Percentiles rank a stretch among this genome's conserved stretches.
Evolutionary conservation across 2,888 invertebrate genomes (phyloP).

Genomic region (Platycheirus rosarum): DNA sequence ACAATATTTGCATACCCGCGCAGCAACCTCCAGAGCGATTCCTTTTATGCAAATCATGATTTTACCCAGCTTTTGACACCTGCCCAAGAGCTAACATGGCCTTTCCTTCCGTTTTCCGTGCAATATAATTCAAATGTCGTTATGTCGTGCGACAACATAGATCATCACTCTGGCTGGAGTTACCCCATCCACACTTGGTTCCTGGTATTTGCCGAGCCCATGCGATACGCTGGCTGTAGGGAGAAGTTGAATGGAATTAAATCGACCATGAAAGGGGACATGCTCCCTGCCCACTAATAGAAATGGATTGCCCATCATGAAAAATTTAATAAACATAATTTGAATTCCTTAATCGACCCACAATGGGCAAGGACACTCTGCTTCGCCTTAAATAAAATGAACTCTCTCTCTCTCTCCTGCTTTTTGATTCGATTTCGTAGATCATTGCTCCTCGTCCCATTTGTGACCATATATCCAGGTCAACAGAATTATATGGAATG

Average conservation of each 20-base stretch:
- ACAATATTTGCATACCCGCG: slow-evolving; percentile 55
- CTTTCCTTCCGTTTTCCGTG: slow-evolving; percentile 61
- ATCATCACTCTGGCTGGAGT: slow-evolving; percentile 21
- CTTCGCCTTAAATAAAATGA: neutral
- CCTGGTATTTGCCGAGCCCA: neutral
- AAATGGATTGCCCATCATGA: slow-evolving; percentile 37
- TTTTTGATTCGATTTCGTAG: slow-evolving; percentile 50
- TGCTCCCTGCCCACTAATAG: neutral
- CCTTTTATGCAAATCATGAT: slow-evolving; percentile 56
- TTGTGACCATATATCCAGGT: slow-evolving; percentile 40
- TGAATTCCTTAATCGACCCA: slow-evolving; percentile 45
- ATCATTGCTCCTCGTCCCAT: slow-evolving; percentile 31
- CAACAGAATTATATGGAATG: slow-evolving; percentile 25
- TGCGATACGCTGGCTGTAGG: neutral
- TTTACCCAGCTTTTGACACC: slow-evolving; percentile 49
- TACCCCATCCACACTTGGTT: slow-evolving; percentile 12
- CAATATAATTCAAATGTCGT: slow-evolving; percentile 44
- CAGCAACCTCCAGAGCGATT: slow-evolving; percentile 32
- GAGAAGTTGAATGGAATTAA: slow-evolving; percentile 40
- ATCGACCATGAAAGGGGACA: slow-evolving; percentile 50
- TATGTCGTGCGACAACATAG: slow-evolving; percentile 39
- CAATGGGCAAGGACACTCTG: neutral
- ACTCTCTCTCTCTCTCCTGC: too few relatives aligned
- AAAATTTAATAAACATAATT: slow-evolving; percentile 64
- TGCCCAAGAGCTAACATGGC: slow-evolving; percentile 50